phyloP scores from a whole-genome alignment of 2,113 vertebrate genomes.

The Capreolus pygargus region DNA sequence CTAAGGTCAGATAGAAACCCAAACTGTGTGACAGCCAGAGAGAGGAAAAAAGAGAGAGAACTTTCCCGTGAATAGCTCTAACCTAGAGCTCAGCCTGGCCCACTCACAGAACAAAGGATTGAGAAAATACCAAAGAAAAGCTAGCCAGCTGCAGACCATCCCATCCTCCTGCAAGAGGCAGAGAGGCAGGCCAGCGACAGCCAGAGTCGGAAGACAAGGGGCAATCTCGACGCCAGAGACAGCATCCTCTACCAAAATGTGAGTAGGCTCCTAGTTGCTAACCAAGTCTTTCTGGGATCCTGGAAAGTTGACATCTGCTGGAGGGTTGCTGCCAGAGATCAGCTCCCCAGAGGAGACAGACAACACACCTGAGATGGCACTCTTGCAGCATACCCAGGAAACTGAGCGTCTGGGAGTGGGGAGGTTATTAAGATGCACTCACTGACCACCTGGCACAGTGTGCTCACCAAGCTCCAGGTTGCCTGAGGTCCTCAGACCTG shows the following conservation, averaged over 20 bases:
- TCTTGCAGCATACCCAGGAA: not conserved
- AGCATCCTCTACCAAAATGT: not conserved
- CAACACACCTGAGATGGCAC: not conserved
- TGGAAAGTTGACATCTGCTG: not conserved
- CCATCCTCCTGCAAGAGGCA: not conserved
- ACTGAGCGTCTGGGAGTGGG: not conserved
- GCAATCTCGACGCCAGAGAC: not conserved
- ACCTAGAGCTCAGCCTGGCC: not conserved
- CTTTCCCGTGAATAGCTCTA: not conserved
- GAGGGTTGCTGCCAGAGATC: not conserved
- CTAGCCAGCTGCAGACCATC: not conserved
- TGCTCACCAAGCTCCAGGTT: not conserved
- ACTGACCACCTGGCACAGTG: not conserved
- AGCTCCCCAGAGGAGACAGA: not conserved
- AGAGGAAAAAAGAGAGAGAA: not conserved
- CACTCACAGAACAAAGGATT: not conserved
- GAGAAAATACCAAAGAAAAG: not conserved
- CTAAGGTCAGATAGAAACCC: not conserved
- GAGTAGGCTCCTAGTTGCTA: not conserved
- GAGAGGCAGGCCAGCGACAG: fast-evolving
- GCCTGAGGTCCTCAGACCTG: not conserved
- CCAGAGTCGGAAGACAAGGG: not conserved
- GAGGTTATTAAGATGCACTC: not conserved
- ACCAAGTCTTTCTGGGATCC: not conserved
- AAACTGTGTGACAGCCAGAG: not conserved